Percentiles rank a stretch among this genome's conserved stretches.
phyloP scores from a whole-genome alignment of 2,888 invertebrate genomes.

The Netelia virgata region DNA sequence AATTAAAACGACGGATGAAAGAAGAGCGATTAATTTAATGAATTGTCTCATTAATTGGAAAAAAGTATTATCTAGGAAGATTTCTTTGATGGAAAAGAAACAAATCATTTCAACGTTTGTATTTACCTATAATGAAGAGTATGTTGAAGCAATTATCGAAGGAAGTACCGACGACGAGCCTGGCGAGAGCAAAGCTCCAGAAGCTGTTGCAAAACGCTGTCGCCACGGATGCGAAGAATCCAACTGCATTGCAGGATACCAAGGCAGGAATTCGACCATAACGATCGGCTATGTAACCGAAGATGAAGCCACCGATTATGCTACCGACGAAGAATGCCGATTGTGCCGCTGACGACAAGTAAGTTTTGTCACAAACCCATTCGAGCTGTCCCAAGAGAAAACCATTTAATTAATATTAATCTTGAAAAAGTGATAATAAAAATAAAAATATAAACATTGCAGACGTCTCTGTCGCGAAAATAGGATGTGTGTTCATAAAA shows the following conservation, averaged over 20 bases:
- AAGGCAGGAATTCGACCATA: conserved; percentile 94
- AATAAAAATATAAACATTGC: background rate
- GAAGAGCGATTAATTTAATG: conserved; percentile 19
- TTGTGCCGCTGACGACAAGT: conserved; percentile 92
- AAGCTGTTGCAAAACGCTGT: conserved; percentile 92
- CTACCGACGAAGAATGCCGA: conserved; percentile 96
- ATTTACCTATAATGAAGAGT: conserved; percentile 95
- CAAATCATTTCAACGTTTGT: too few relatives aligned
- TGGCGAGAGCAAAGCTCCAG: conserved; percentile 91
- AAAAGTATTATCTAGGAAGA: too few relatives aligned
- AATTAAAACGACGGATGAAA: conserved; percentile 11
- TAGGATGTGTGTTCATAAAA: too few relatives aligned
- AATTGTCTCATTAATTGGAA: background rate
- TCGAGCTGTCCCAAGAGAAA: conserved; percentile 87
- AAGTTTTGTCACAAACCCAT: conserved; percentile 95
- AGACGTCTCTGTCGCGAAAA: too few relatives aligned
- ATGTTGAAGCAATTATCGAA: conserved; percentile 96
- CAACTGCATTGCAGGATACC: conserved; percentile 92
- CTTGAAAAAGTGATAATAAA: background rate
- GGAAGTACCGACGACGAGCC: conserved; percentile 94
- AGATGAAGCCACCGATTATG: conserved; percentile 93
- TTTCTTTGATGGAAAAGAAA: too few relatives aligned
- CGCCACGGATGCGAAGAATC: conserved; percentile 90
- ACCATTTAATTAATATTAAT: background rate
- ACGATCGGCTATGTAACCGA: conserved; percentile 95